phyloP scores from a whole-genome alignment of 2,113 vertebrate species.

The Asarcornis scutulata region DNA sequence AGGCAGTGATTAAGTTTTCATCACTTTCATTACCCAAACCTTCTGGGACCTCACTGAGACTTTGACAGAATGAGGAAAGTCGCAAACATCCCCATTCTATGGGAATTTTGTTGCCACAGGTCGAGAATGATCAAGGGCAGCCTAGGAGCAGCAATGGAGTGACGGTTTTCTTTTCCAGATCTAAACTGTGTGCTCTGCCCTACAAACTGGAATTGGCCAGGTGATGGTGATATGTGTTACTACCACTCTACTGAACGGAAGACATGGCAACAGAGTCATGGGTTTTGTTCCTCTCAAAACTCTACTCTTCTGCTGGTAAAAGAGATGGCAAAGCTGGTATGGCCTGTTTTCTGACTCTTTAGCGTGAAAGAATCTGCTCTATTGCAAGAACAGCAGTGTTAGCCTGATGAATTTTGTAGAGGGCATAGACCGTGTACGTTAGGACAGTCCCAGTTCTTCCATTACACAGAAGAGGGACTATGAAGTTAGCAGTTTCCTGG shows the following conservation, averaged over 20 bases:
- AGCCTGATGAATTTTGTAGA: background rate
- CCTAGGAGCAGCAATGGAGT: background rate
- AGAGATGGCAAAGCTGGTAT: background rate
- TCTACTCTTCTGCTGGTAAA: constrained; percentile 5
- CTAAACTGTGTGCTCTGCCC: constrained; percentile 1
- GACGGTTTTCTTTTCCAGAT: background rate
- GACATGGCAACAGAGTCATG: background rate
- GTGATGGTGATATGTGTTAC: background rate
- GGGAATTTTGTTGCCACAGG: accelerated
- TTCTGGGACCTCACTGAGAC: background rate
- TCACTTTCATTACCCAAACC: background rate
- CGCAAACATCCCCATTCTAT: background rate
- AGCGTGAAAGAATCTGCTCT: background rate
- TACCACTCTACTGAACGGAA: accelerated
- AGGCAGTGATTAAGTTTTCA: background rate
- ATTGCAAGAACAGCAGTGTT: background rate
- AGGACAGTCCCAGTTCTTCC: background rate
- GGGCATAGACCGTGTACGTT: background rate
- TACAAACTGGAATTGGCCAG: background rate
- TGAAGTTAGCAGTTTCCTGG: background rate
- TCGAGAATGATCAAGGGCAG: background rate
- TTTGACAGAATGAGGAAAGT: background rate
- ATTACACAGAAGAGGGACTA: background rate
- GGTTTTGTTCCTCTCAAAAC: background rate
- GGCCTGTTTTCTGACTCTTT: background rate